phyloP scores from a whole-genome alignment of 2,888 invertebrate genomes.

The Pandemis heparana region DNA sequence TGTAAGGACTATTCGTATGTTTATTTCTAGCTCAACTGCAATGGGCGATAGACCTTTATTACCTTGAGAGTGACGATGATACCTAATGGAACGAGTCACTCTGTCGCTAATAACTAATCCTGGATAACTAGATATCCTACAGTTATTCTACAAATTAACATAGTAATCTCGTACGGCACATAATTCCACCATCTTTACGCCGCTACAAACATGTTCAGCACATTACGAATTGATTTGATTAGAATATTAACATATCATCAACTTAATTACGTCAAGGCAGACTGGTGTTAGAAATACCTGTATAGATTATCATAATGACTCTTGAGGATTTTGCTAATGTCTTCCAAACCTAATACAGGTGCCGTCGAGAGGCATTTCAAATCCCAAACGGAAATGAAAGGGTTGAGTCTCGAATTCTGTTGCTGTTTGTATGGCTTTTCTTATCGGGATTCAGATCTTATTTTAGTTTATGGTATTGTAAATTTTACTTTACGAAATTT shows the following conservation, averaged over 20 bases:
- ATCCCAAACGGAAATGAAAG: neutral
- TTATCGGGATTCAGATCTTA: too few relatives aligned
- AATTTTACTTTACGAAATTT: too few relatives aligned
- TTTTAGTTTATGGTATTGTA: too few relatives aligned
- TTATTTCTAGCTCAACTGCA: neutral
- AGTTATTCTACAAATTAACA: constrained; percentile 19
- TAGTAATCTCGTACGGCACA: constrained; percentile 25
- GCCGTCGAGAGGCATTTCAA: neutral
- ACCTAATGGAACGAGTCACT: neutral
- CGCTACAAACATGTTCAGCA: constrained; percentile 14
- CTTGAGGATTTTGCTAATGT: neutral
- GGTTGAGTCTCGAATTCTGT: neutral
- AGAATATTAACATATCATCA: constrained; percentile 37
- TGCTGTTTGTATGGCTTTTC: too few relatives aligned
- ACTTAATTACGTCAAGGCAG: constrained; percentile 33
- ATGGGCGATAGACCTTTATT: neutral
- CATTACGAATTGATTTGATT: constrained; percentile 39
- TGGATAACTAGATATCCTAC: constrained; percentile 8
- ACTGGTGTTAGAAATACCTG: constrained; percentile 27
- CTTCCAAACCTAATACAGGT: neutral
- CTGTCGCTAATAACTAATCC: neutral
- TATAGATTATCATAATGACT: constrained; percentile 33
- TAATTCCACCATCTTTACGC: constrained; percentile 28
- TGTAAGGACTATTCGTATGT: too few relatives aligned
- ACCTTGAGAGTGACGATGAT: neutral